Conservation (phyloP, 2,888 invertebrate species). For the Megastigmus dorsalis region DNA sequence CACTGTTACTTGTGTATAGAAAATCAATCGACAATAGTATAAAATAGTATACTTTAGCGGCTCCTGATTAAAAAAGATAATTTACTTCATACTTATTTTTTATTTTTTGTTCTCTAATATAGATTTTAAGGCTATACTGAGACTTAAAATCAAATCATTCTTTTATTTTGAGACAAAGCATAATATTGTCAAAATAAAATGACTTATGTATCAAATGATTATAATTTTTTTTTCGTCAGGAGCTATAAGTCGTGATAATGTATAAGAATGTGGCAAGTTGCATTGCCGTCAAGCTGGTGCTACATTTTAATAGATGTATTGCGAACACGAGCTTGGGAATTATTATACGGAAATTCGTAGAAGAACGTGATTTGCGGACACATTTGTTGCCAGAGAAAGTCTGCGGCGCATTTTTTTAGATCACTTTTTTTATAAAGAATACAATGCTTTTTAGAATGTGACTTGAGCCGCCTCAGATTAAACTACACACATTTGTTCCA, state of each 20-base stretch:
- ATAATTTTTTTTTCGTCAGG: slow-evolving; percentile 30
- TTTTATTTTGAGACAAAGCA: background rate
- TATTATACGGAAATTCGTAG: background rate
- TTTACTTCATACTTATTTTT: background rate
- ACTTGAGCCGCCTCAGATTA: slow-evolving; percentile 19
- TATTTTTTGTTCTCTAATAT: background rate
- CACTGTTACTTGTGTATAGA: slow-evolving; percentile 43
- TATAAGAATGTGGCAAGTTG: slow-evolving; percentile 10
- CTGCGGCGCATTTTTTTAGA: slow-evolving; percentile 49
- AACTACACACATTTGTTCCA: slow-evolving; percentile 24
- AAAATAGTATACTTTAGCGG: slow-evolving; percentile 2
- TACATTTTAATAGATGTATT: slow-evolving; percentile 26
- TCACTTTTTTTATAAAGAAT: slow-evolving; percentile 43
- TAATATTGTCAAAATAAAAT: background rate
- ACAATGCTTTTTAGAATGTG: slow-evolving; percentile 38
- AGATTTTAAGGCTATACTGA: slow-evolving; percentile 1
- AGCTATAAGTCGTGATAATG: slow-evolving; percentile 17
- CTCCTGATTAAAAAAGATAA: slow-evolving; percentile 40
- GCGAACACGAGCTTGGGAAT: slow-evolving; percentile 27
- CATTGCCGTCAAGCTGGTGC: slow-evolving; percentile 32
- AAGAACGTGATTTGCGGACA: slow-evolving; percentile 18
- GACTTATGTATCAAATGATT: background rate
- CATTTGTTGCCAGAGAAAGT: slow-evolving; percentile 21
- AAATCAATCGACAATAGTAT: slow-evolving; percentile 31
- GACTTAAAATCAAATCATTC: background rate